phyloP scores from a whole-genome alignment of 2,113 vertebrate species.

The Agapornis roseicollis region DNA sequence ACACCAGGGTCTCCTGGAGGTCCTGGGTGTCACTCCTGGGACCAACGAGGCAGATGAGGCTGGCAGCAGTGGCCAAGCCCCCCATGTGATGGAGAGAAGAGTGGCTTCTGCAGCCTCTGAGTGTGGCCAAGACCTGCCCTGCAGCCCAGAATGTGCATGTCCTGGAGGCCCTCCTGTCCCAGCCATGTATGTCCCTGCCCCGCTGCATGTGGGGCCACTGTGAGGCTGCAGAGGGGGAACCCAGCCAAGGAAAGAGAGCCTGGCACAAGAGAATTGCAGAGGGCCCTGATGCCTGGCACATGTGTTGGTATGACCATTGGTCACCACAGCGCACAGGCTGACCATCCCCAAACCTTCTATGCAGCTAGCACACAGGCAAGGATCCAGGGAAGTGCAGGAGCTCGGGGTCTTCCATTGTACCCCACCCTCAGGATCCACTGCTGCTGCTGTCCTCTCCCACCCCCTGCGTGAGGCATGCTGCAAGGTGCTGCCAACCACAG shows the following conservation, averaged over 20 bases:
- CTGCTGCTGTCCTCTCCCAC: accelerated
- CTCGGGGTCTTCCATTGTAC: accelerated
- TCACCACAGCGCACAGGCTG: accelerated
- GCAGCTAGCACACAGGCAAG: accelerated
- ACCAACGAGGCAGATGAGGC: too few species aligned
- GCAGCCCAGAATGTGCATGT: background rate
- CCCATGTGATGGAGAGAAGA: background rate
- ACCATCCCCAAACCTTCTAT: background rate
- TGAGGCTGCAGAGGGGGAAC: background rate
- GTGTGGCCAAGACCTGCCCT: background rate
- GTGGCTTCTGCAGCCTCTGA: background rate
- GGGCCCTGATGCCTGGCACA: accelerated
- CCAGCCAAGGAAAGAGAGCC: background rate
- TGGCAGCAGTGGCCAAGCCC: background rate
- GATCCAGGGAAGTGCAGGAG: background rate
- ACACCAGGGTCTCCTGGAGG: background rate
- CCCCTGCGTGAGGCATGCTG: background rate
- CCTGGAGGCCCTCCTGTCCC: background rate
- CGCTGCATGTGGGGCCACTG: accelerated
- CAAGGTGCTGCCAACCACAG: accelerated
- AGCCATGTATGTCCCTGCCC: background rate
- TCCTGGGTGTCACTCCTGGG: accelerated
- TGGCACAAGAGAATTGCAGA: accelerated
- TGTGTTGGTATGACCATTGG: accelerated
- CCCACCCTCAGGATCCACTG: accelerated